Evolutionary conservation across 2,113 vertebrate species (phyloP).

Genomic region (Charina bottae): DNA sequence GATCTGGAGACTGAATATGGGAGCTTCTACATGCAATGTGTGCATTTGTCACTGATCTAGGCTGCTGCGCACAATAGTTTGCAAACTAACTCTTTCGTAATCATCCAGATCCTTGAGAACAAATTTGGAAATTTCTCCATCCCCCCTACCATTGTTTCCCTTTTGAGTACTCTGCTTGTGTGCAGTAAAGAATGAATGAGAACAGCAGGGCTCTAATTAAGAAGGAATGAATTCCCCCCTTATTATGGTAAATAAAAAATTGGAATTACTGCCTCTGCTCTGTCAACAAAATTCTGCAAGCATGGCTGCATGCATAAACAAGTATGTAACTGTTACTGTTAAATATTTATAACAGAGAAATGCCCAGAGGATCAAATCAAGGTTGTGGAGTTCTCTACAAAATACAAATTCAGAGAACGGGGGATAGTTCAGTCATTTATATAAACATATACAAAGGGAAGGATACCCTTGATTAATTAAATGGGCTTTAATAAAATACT

Average conservation of each 20-base stretch:
- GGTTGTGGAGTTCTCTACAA: conserved; percentile 1
- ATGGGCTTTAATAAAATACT: not conserved
- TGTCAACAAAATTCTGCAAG: conserved; percentile 34
- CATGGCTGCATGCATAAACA: conserved; percentile 27
- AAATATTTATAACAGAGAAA: conserved; percentile 28
- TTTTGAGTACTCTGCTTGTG: not conserved
- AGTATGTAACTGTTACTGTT: not conserved
- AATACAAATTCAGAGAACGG: conserved; percentile 10
- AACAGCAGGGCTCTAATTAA: conserved; percentile 29
- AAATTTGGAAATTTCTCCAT: not conserved
- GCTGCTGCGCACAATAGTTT: conserved; percentile 49
- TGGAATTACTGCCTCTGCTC: not conserved
- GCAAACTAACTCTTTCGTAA: conserved; percentile 59
- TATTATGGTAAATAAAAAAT: conserved; percentile 12
- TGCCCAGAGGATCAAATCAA: conserved; percentile 23
- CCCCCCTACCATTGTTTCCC: not conserved
- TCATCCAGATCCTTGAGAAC: not conserved
- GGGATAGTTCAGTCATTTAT: not conserved
- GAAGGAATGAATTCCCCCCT: not conserved
- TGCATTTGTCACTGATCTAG: too few species aligned
- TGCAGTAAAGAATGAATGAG: not conserved
- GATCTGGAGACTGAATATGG: not conserved
- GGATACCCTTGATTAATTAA: not conserved
- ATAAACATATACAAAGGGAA: not conserved
- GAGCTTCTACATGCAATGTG: conserved; percentile 16